A percentile compares a stretch with the other conserved stretches of the same genome.
Evolutionary conservation across 1,140 invertebrate genomes (phyloP).

Genomic region (Thaumatotibia leucotreta): DNA sequence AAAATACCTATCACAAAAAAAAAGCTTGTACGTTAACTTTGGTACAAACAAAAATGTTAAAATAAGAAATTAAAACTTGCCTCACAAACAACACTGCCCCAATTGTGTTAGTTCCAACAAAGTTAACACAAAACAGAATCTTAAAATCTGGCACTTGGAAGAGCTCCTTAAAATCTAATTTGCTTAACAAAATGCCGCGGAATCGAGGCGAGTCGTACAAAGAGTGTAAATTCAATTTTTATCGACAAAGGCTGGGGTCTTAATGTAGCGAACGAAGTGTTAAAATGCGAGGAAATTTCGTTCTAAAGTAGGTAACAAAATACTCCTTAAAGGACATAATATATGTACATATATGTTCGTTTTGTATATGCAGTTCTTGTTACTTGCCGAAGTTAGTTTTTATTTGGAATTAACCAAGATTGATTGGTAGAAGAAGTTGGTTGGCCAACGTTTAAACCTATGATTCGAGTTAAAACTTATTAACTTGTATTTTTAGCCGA

Average conservation of each 20-base stretch:
- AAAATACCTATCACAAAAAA: too few relatives aligned
- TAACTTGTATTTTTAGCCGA: too few relatives aligned
- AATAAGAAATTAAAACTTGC: not conserved
- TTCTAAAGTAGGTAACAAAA: not conserved
- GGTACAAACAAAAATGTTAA: not conserved
- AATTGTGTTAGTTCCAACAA: not conserved
- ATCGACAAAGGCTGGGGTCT: not conserved
- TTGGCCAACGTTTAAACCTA: too few relatives aligned
- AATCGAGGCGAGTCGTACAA: conserved; percentile 1
- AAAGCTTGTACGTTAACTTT: too few relatives aligned
- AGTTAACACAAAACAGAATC: not conserved
- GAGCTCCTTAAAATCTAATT: conserved; percentile 2
- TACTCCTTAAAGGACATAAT: not conserved
- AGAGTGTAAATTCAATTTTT: conserved; percentile 11
- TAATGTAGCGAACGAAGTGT: not conserved
- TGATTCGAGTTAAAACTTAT: too few relatives aligned
- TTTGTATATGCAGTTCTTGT: too few relatives aligned
- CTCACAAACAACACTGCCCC: not conserved
- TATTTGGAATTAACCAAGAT: too few relatives aligned
- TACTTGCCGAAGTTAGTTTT: too few relatives aligned
- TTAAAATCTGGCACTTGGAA: not conserved
- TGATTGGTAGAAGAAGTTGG: too few relatives aligned
- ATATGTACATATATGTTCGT: not conserved
- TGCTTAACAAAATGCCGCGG: not conserved
- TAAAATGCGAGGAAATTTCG: conserved; percentile 2